phyloP scores from a whole-genome alignment of 2,113 vertebrate genomes.

The Atractosteus spatula region DNA sequence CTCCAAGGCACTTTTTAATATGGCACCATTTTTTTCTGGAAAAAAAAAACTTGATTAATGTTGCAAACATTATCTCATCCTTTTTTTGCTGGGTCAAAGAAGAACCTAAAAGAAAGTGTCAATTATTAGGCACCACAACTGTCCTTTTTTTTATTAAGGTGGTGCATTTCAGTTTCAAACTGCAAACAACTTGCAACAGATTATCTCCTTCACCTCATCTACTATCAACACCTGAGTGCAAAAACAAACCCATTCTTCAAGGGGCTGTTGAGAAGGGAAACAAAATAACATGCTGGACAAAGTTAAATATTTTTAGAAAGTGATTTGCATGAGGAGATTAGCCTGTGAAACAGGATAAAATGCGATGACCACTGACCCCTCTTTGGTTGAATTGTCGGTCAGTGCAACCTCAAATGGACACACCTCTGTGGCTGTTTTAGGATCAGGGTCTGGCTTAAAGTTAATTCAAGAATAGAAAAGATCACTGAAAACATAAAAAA shows the following conservation, averaged over 20 bases:
- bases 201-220: constrained; percentile 17
- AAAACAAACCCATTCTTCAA: background rate
- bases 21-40: too few relatives aligned
- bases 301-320: constrained; percentile 20
- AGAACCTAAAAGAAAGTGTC: too few relatives aligned
- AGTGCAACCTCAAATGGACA: background rate
- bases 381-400: background rate
- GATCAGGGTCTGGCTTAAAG: background rate
- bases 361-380: background rate
- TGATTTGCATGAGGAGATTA: constrained; percentile 24
- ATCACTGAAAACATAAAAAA: too few relatives aligned
- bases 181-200: constrained; percentile 8
- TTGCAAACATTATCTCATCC: too few relatives aligned
- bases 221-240: background rate
- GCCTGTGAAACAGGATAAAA: background rate
- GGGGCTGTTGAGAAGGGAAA: background rate
- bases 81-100: too few relatives aligned
- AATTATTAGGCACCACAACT: too few relatives aligned
- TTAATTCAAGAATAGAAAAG: too few relatives aligned
- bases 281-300: constrained; percentile 16
- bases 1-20: too few relatives aligned
- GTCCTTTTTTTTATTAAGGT: too few relatives aligned
- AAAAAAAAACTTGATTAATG: too few relatives aligned
- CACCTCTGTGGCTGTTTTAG: background rate
- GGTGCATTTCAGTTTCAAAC: too few relatives aligned